Conservation (phyloP, 2,888 invertebrate genomes). For the Ichneumoninae sp. region DNA sequence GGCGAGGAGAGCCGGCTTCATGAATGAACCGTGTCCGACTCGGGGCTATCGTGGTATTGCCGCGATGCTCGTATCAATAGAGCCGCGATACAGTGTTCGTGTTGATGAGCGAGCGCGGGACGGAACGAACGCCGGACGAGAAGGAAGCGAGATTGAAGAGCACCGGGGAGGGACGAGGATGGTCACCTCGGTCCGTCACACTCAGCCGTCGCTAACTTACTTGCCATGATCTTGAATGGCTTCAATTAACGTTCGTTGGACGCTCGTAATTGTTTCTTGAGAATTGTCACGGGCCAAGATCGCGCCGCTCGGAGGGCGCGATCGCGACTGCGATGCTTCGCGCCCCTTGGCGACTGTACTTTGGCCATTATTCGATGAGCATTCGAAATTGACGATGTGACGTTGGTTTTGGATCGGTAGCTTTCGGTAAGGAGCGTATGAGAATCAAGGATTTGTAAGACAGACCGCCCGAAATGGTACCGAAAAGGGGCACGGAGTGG, state of each 20-base stretch:
- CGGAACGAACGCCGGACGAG: constrained; percentile 8
- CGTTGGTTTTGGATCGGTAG: no score
- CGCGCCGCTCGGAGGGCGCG: constrained; percentile 46
- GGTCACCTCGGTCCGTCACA: constrained; percentile 67
- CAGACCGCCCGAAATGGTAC: no score
- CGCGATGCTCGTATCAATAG: background rate
- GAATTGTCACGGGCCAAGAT: constrained; percentile 74
- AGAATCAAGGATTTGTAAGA: no score
- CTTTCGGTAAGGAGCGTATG: no score
- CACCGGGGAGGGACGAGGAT: constrained; percentile 11
- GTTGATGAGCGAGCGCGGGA: constrained; percentile 35
- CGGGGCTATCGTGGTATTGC: background rate
- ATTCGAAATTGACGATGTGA: background rate
- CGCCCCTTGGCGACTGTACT: background rate
- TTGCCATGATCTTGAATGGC: constrained; percentile 82
- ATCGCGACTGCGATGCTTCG: background rate
- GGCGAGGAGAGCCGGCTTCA: constrained; percentile 46
- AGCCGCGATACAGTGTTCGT: constrained; percentile 3
- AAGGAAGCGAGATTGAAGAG: constrained; percentile 31
- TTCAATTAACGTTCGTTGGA: constrained; percentile 82
- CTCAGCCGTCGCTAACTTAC: constrained; percentile 65
- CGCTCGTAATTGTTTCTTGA: constrained; percentile 81
- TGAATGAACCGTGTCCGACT: constrained; percentile 36
- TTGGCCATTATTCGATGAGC: background rate
- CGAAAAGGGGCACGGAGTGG: background rate